Base-by-base conservation (phyloP, 2,888 invertebrate species). In the Entomobrya proxima region DNA sequence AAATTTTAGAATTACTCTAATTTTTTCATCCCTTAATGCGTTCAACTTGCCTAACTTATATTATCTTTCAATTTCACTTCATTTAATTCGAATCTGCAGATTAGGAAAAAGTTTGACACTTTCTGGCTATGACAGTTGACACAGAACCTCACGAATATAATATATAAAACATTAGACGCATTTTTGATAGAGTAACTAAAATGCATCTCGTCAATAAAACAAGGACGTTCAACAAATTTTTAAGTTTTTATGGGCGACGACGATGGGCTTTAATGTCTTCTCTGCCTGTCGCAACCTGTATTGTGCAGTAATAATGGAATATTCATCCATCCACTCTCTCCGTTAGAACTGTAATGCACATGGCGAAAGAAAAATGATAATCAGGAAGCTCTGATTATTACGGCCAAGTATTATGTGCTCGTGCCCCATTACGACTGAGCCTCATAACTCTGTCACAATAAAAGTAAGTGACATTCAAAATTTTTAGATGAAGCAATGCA, bases 341-440 rank as follows among this genome's bases (percentile, higher is more conserved):
- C 27, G 15, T 35, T 37, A 37, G 37, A 27, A 4, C 11, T 44
- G 15, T 69, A 24, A 40, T 21, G 40, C 4, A 27, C 30, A 13
- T 32, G 64, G 35, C 64, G n/a, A 69, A 69, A 69, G 67, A 37
- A n/a, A n/a, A 76, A 52, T 67, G 82, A 75, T 86, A 86, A 86
- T 86, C 82, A 86, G 86, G 86, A 86, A 86, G 86, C 81, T 86
- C 78, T 82, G 76, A 86, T 81, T 86, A 82, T 78, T 61, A 82
- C 64, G 58, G 47, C 67, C 67, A 69, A 69, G 67, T 44, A 40
- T 13, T 47, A 15, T 58, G 44, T 7, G 40, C 27, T 40, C 67
- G 40, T 69, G 67, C 37, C 37, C 13, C 24, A 24, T 37, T 44
- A 24, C 32, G 32, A 18, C 52, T 18, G 13, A 61, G 30, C 7